Conservation (phyloP, 2,888 invertebrate genomes). For the Phrixothrix hirtus region DNA sequence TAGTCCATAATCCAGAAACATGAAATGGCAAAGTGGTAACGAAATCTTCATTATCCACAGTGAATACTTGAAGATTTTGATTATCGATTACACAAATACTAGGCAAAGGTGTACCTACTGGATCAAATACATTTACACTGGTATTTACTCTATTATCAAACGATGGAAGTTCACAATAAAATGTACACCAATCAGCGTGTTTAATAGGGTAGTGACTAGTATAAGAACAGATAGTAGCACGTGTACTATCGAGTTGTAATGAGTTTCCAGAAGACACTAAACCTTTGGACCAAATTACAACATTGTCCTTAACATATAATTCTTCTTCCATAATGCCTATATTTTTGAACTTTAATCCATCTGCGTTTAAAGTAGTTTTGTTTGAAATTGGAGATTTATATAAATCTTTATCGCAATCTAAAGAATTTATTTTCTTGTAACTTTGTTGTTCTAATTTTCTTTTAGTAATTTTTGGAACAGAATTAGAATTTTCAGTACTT, state of each 20-base stretch:
- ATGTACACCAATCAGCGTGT: slow-evolving; percentile 76
- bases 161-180: slow-evolving; percentile 62
- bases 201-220: slow-evolving; percentile 82
- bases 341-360: slow-evolving; percentile 45
- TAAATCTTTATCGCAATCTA: slow-evolving; percentile 9
- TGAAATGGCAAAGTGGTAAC: slow-evolving; percentile 78
- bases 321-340: slow-evolving; percentile 76
- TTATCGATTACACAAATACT: slow-evolving; percentile 76
- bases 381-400: slow-evolving; percentile 6
- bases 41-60: slow-evolving; percentile 81
- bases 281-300: slow-evolving; percentile 80
- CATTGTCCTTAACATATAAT: slow-evolving; percentile 81
- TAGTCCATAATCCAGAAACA: slow-evolving; percentile 82
- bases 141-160: slow-evolving; percentile 54
- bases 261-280: slow-evolving; percentile 55
- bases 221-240: slow-evolving; percentile 67
- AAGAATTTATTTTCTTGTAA: slow-evolving; percentile 25
- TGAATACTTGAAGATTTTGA: slow-evolving; percentile 76
- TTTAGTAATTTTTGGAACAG: slow-evolving; percentile 41
- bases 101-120: slow-evolving; percentile 61
- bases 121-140: slow-evolving; percentile 59
- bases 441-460: slow-evolving; percentile 44
- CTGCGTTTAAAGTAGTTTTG: slow-evolving; percentile 6
- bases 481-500: slow-evolving; percentile 38
- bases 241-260: slow-evolving; percentile 50